These are phyloP conservation scores for Epizoanthus rinbou DNA, from an alignment of 92 coral and sea anemone genomes.

Conservation along the genomic window DNA sequence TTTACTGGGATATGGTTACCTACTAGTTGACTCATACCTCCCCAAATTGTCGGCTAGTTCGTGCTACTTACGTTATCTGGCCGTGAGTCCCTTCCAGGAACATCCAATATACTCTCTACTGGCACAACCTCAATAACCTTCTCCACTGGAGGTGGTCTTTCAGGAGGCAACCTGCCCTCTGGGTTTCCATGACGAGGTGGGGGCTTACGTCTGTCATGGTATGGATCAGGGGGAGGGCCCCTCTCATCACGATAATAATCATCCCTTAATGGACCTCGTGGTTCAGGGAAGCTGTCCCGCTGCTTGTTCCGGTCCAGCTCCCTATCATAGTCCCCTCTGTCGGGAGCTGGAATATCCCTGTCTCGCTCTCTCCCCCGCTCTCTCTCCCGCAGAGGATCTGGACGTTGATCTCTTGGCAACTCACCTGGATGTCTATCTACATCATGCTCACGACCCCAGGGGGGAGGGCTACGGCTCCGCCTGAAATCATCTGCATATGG, in stretches of 20 bases:
- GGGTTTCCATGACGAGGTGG: constrained; percentile 48
- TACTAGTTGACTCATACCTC: too few species aligned
- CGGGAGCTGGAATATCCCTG: constrained; percentile 42
- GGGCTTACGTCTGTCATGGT: constrained; percentile 45
- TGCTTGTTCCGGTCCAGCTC: constrained; percentile 13
- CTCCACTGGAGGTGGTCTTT: constrained; percentile 62
- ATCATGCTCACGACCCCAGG: constrained; percentile 43
- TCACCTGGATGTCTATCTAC: constrained; percentile 42
- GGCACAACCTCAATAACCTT: constrained; percentile 80
- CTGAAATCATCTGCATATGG: background rate
- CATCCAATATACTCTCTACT: constrained; percentile 79
- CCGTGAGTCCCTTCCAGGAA: constrained; percentile 88
- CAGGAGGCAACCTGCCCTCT: constrained; percentile 38
- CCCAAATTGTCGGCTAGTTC: background rate
- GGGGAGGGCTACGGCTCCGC: constrained; percentile 27
- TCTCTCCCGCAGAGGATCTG: constrained; percentile 15
- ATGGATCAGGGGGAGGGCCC: constrained; percentile 58
- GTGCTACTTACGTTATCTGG: constrained; percentile 85
- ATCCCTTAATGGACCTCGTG: constrained; percentile 52
- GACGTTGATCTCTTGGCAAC: constrained; percentile 9
- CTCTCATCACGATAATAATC: constrained; percentile 55
- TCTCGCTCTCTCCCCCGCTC: constrained; percentile 36
- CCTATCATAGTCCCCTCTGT: constrained; percentile 42
- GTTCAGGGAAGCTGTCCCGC: constrained; percentile 47
- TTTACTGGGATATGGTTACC: too few species aligned